Evolutionary conservation across 1,140 invertebrate genomes (phyloP).

Genomic region (Apis dorsata): DNA sequence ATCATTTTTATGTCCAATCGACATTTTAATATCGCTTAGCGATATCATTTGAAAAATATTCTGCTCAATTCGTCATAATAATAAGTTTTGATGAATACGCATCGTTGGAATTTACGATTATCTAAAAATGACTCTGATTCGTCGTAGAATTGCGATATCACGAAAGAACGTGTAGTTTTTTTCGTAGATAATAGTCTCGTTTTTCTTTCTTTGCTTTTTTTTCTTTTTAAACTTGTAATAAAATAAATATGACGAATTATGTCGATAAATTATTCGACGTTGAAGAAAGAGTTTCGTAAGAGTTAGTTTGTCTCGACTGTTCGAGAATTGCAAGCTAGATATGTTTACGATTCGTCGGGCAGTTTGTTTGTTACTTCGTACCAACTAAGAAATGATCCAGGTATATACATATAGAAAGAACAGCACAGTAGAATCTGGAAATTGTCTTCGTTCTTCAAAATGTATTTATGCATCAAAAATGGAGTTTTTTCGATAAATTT

Average conservation of each 20-base stretch:
- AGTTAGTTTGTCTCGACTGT: background rate
- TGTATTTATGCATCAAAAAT: background rate
- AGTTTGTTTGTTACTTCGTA: slow-evolving; percentile 1
- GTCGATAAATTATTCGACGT: background rate
- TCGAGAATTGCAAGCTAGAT: background rate
- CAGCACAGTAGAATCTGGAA: background rate
- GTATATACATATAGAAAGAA: background rate
- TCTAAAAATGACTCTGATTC: background rate
- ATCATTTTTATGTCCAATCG: no score
- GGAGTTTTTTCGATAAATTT: background rate
- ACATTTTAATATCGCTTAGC: background rate
- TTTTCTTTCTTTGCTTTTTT: background rate
- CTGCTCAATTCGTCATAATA: background rate
- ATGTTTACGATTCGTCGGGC: background rate
- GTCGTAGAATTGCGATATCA: background rate
- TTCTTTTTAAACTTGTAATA: background rate
- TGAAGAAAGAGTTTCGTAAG: background rate
- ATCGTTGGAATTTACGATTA: background rate
- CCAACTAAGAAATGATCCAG: background rate
- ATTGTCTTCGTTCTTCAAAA: background rate
- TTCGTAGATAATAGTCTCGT: no score
- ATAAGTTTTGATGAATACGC: background rate
- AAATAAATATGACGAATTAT: background rate
- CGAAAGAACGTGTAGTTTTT: background rate
- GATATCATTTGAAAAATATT: background rate